Percentiles rank a stretch among this genome's conserved stretches.
These are phyloP conservation scores for Drosophila tristis DNA, from an alignment of 1,140 invertebrate species.

Conservation along the genomic window DNA sequence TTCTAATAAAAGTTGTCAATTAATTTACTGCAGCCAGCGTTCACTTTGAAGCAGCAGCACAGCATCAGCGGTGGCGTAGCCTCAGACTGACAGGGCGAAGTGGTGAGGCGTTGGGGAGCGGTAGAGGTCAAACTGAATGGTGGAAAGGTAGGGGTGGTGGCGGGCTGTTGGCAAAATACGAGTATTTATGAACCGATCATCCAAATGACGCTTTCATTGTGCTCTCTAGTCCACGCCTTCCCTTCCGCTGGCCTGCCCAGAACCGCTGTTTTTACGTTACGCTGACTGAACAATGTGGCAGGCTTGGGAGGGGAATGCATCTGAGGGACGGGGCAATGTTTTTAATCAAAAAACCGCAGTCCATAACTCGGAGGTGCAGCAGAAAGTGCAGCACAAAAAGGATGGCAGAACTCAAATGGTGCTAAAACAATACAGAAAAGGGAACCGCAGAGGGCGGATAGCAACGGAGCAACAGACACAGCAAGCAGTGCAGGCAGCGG, in stretches of 20 bases:
- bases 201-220: conserved; percentile 39
- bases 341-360: conserved; percentile 67
- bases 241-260: conserved; percentile 2
- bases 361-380: conserved; percentile 57
- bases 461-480: conserved; percentile 2
- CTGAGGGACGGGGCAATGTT: conserved; percentile 48
- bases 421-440: conserved; percentile 58
- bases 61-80: no score
- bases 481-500: conserved; percentile 17
- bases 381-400: conserved; percentile 27
- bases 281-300: conserved; percentile 49
- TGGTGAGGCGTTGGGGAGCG: no score
- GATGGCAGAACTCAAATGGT: conserved; percentile 52
- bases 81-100: no score
- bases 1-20: conserved; percentile 69
- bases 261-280: conserved; percentile 41
- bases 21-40: conserved; percentile 54
- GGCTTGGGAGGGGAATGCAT: conserved; percentile 27
- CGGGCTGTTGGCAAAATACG: conserved; percentile 19
- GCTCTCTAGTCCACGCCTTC: neutral
- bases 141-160: no score
- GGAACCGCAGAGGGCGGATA: conserved; percentile 20
- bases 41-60: conserved; percentile 17
- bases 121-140: neutral
- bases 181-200: conserved; percentile 51